phyloP scores from a whole-genome alignment of 35 echinoderm and acorn worm genomes.

The Heliocidaris erythrogramma region DNA sequence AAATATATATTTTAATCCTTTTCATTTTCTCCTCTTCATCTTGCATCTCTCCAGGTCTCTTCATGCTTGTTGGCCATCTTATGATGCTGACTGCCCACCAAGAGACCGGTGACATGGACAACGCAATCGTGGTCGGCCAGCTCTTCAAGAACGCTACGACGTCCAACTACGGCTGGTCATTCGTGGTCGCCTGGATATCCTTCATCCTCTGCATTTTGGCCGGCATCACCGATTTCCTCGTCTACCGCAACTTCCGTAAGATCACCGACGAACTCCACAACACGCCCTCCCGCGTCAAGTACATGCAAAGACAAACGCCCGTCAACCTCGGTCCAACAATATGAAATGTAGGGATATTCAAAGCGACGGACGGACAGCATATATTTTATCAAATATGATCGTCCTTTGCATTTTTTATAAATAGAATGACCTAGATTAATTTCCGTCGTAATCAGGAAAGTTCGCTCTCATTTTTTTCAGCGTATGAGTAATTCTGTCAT shows the following conservation, averaged over 20 bases:
- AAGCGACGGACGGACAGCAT: neutral
- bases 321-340: conserved; percentile 74
- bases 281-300: conserved; percentile 68
- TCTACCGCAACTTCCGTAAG: conserved; percentile 87
- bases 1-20: neutral
- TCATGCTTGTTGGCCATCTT: conserved; percentile 87
- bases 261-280: conserved; percentile 71
- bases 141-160: neutral
- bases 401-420: neutral
- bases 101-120: neutral
- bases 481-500: neutral
- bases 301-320: conserved; percentile 64
- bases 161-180: conserved; percentile 74
- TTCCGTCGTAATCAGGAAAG: neutral
- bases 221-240: conserved; percentile 67
- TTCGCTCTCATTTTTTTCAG: neutral
- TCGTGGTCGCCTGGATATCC: conserved; percentile 72
- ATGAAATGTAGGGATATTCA: conserved; percentile 31
- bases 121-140: neutral
- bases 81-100: conserved; percentile 72
- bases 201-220: conserved; percentile 69
- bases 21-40: neutral
- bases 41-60: conserved; percentile 65
- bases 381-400: neutral
- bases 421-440: neutral